phyloP scores from a whole-genome alignment of 2,797 vertebrate genomes.

The Danio kyathit region DNA sequence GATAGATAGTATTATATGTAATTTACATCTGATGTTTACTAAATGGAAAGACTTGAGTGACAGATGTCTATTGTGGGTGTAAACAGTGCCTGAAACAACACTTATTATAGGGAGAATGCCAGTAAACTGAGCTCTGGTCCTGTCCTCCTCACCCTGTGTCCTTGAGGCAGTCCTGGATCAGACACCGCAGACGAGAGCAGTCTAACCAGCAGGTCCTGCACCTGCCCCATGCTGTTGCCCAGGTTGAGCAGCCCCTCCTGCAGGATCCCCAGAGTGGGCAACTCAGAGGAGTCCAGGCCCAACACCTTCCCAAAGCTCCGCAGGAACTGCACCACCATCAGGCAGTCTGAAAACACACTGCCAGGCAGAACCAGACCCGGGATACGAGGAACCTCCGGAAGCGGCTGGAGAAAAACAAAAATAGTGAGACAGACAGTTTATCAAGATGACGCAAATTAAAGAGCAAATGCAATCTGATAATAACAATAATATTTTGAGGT shows the following conservation, averaged over 20 bases:
- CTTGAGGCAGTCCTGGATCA: slow-evolving; percentile 94
- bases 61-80: background rate
- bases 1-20: too few relatives aligned
- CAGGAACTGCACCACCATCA: slow-evolving; percentile 99
- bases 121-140: background rate
- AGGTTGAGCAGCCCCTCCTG: slow-evolving; percentile 96
- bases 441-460: background rate
- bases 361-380: slow-evolving; percentile 94
- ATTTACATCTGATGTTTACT: too few relatives aligned
- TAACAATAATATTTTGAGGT: background rate
- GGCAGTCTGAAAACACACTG: slow-evolving; percentile 91
- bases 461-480: background rate
- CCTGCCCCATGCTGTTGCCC: slow-evolving; percentile 95
- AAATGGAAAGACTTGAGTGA: background rate
- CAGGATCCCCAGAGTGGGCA: slow-evolving; percentile 91
- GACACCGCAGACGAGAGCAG: slow-evolving; percentile 94
- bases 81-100: slow-evolving; percentile 6
- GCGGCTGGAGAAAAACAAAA: slow-evolving; percentile 76
- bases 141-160: slow-evolving; percentile 86
- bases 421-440: background rate
- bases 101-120: background rate
- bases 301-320: slow-evolving; percentile 96
- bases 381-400: slow-evolving; percentile 92
- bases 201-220: slow-evolving; percentile 95
- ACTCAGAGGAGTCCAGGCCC: slow-evolving; percentile 91